Base-by-base conservation (phyloP, 2,797 vertebrate genomes). In the Steatocranus sp. region DNA sequence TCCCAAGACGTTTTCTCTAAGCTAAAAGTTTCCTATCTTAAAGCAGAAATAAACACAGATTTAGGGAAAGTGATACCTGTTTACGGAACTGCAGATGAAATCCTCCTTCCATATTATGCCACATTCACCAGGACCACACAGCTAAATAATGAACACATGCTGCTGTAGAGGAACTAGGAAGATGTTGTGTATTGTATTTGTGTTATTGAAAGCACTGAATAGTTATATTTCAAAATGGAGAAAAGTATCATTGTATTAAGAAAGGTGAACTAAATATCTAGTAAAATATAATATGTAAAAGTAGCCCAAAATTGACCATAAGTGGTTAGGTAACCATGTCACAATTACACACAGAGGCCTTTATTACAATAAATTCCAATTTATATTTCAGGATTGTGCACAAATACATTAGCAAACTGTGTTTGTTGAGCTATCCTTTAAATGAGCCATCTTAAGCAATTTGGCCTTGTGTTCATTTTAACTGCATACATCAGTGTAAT, bases 61-160 rank as follows among this genome's bases (percentile, higher is more conserved):
- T 63, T 43, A 25, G 51, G 46, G 41, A 86, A 86, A 68, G 78
- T 2, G 8, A 88, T 27, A 74, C 73, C 34, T 81, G 82, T 88
- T 92, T 79, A 86, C 51, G 32, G 48, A 80, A 48, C 75, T 56
- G 27, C 30, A 61, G 50, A 36, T 27, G 32, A 43, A 78, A 11
- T 51, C 73, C 61, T 63, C 49, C 66, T 68, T 20, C 70, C 66
- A 86, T 51, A 51, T 78, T 75, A 61, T 51, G 34, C 66, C 51
- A 36, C 48, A 32, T 78, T 85, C 46, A 49, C 41, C 32, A 18
- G 50, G 73, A 80, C 79, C 83, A 82, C 84, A 88, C 83, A 77
- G 73, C 18, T 50, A 14, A 77, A 50, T 25, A 18, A 56, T 74
- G 50, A 58, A 83, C 46, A 36, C 50, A 56, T n/a, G 49, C 20